Base-by-base conservation (phyloP, 2,888 invertebrate genomes). In the Drosophila mayaguana region DNA sequence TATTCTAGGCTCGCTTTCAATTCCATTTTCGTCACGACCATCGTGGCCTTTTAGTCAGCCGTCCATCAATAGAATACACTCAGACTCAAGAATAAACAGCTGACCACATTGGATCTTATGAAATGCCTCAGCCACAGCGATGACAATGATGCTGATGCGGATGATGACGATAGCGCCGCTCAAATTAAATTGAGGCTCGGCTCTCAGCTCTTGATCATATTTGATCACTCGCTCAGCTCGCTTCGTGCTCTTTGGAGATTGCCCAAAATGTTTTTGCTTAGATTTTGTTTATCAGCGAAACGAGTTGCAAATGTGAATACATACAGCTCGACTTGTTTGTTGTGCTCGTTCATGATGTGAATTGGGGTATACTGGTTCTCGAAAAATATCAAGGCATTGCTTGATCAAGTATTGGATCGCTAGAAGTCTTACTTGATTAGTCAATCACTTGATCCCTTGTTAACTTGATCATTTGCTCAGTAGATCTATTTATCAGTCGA, bases 81-180 rank as follows among this genome's bases (percentile, higher is more conserved):
- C 20, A 14, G 36, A 40, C 8, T 57, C 46, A 11, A 56, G 22
- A 28, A 42, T 25, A 34, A 62, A 50, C 38, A 20, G 36, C 57
- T 63, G 36, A 63, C 28, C 40, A n/a, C 53, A 54, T 25, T n/a
- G 54, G 25, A 50, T 18, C 51, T 51, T 51, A 51, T 36, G 22
- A n/a, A 53, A 8, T 53, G 20, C 16, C 6, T 4, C 38, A 25
- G 7, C 22, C 18, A 53, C 38, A 28, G 12, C 36, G 32, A 45
- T 54, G 38, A 54, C 40, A 36, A 16, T 11, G 22, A n/a, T 20
- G 22, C 5, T 36, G 20, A 20, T 9, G n/a, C 2, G 12, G 34
- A 18, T 12, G 77, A 72, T 75, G 75, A 77, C 72, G 67, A 45
- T 63, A 72, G 57, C 51, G 45, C 11, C n/a, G 34, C 28, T 72